Evolutionary conservation across 1,140 invertebrate species (phyloP).

Genomic region (Lucilia sericata): DNA sequence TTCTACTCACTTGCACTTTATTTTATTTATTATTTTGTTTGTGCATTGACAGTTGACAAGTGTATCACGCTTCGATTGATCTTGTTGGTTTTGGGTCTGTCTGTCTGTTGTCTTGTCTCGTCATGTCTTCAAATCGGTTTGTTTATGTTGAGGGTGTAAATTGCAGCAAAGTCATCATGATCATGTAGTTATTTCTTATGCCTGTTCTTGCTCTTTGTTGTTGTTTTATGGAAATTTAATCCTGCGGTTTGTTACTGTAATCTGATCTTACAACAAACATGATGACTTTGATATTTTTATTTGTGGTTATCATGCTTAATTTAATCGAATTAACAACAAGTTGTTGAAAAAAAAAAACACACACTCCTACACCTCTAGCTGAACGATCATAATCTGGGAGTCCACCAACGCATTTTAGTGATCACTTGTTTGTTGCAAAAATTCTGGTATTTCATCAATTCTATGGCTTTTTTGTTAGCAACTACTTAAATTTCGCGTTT

Average conservation of each 20-base stretch:
- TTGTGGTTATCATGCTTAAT: conserved; percentile 41
- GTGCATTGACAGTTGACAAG: not conserved
- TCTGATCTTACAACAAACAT: conserved; percentile 34
- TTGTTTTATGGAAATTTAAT: conserved; percentile 26
- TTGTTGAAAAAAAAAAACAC: not conserved
- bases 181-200: not conserved
- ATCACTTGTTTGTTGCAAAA: not conserved
- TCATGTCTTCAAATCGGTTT: not conserved
- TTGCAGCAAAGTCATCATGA: conserved; percentile 36
- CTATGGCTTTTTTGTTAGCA: conserved; percentile 30
- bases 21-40: not conserved
- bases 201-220: not conserved
- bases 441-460: conserved; percentile 30
- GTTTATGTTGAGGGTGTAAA: conserved; percentile 37
- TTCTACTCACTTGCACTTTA: not conserved
- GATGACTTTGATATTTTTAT: conserved; percentile 42
- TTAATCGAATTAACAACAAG: conserved; percentile 40
- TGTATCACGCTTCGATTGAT: conserved; percentile 21
- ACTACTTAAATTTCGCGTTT: conserved; percentile 37
- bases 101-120: not conserved
- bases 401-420: conserved; percentile 32
- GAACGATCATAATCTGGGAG: not conserved
- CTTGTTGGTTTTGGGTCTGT: not conserved
- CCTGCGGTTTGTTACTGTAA: not conserved
- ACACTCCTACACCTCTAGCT: not conserved